Evolutionary conservation across 2,797 vertebrate species (phyloP).

Genomic region (Mastacembelus armatus): DNA sequence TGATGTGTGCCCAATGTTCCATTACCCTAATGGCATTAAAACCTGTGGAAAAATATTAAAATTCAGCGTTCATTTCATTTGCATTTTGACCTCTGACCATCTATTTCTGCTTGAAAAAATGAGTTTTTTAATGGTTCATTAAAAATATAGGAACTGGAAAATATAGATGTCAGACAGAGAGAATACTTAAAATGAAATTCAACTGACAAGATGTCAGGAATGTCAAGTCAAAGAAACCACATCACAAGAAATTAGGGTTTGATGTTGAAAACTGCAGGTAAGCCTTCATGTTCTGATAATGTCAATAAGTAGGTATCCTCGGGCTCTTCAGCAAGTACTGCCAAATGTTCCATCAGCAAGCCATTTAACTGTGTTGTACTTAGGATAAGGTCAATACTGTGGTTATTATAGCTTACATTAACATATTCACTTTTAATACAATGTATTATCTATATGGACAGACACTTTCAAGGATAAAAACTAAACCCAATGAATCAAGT

Average conservation of each 20-base stretch:
- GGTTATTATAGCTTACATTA: neutral
- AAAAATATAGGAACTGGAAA: neutral
- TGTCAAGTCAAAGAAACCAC: neutral
- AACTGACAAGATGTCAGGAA: neutral
- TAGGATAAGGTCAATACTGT: too few species aligned
- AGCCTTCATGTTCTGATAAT: neutral
- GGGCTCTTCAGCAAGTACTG: neutral
- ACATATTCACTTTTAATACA: constrained; percentile 1
- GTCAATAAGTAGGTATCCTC: neutral
- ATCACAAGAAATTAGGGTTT: neutral
- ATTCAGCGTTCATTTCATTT: too few species aligned
- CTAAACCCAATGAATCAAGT: constrained; percentile 4
- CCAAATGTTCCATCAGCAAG: neutral
- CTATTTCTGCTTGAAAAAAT: neutral
- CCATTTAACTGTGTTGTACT: too few species aligned
- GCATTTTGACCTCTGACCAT: too few species aligned
- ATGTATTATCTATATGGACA: too few species aligned
- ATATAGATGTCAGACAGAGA: too few species aligned
- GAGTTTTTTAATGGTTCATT: too few species aligned
- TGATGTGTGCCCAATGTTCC: neutral
- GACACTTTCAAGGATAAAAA: neutral
- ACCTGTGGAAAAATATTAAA: neutral
- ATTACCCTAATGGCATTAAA: neutral
- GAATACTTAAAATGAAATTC: too few species aligned
- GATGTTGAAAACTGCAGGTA: neutral